Base-by-base conservation (phyloP, 2,888 invertebrate species). In the Gymnocheta viridis region DNA sequence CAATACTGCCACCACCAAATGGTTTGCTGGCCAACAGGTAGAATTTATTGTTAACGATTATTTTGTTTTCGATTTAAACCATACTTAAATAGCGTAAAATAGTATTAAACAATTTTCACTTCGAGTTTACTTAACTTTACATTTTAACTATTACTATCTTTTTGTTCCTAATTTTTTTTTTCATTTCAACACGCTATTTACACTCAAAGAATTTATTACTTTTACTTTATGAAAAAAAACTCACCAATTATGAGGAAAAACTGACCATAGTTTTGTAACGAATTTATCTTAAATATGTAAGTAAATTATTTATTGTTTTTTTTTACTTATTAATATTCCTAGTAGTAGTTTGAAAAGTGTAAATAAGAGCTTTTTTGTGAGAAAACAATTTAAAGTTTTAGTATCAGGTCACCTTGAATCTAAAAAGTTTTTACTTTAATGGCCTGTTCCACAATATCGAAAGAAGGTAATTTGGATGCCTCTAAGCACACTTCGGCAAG, bases 21-120 rank as follows among this genome's bases (percentile, higher is more conserved):
- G 92, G 90, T 35, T 87, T 91, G 77, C 88, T 91, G 6, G 87
- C 92, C 44, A 92, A 91, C 87, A 91, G 92, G 89, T 91, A 92
- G 89, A 89, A 72, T 81, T 70, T 60, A 73, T 73, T 74, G 7
- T 41, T 44, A 54, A 27, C 1, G n/a, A 64, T 72, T 64, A 17
- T 47, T 58, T 74, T 44, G 24, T 17, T 74, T 41, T 47, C 14
- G 10, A 49, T 82, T 72, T 10, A 24, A 10, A 64, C 29, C 12
- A 51, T 62, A 24, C 10, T 38, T 38, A 19, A 58, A 22, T 74
- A 74, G 54, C 51, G 19, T 54, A 41, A 69, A 60, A 62, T 60
- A 77, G 58, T 77, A 60, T 58, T 82, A 82, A 64, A 69, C 54
- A 47, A 17, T 44, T 76, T 83, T 51, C 72, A 72, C 24, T 73